A percentile compares a stretch with the other conserved stretches of the same genome.
Evolutionary conservation across 2,888 invertebrate species (phyloP).

Genomic region (Physocephala rufipes): DNA sequence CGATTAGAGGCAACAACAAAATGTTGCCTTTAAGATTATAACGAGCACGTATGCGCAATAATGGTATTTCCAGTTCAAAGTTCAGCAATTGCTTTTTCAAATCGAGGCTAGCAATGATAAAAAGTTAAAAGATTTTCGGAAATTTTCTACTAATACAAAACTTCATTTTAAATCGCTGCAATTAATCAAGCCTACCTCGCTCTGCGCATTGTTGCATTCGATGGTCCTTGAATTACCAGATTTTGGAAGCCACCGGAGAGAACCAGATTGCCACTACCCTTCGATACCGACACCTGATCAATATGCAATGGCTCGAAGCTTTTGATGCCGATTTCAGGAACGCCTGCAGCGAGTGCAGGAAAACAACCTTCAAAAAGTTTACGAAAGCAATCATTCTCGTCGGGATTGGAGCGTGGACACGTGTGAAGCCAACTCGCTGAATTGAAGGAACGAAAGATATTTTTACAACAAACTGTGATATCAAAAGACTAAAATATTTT

Average conservation of each 20-base stretch:
- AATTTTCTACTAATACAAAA: neutral
- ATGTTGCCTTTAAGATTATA: constrained; percentile 72
- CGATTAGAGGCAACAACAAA: constrained; percentile 69
- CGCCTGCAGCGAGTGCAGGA: constrained; percentile 70
- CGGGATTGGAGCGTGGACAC: constrained; percentile 68
- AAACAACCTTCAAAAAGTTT: constrained; percentile 69
- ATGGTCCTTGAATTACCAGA: constrained; percentile 69
- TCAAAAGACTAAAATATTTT: neutral
- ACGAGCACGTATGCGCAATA: constrained; percentile 68
- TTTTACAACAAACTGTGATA: neutral
- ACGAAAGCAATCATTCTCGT: constrained; percentile 68
- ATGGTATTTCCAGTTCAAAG: constrained; percentile 69
- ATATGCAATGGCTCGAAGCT: constrained; percentile 70
- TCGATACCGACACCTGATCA: constrained; percentile 68
- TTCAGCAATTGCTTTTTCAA: constrained; percentile 67
- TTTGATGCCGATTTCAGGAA: constrained; percentile 70
- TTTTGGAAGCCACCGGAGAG: constrained; percentile 70
- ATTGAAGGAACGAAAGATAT: constrained; percentile 39
- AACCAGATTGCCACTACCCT: constrained; percentile 69
- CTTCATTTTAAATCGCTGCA: neutral
- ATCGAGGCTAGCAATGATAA: constrained; percentile 66
- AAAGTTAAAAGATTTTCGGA: neutral
- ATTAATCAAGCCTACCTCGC: constrained; percentile 56
- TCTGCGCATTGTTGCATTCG: constrained; percentile 67
- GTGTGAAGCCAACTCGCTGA: constrained; percentile 69